Base-by-base conservation (phyloP, 2,888 invertebrate genomes). In the Tricholauxania praeusta region DNA sequence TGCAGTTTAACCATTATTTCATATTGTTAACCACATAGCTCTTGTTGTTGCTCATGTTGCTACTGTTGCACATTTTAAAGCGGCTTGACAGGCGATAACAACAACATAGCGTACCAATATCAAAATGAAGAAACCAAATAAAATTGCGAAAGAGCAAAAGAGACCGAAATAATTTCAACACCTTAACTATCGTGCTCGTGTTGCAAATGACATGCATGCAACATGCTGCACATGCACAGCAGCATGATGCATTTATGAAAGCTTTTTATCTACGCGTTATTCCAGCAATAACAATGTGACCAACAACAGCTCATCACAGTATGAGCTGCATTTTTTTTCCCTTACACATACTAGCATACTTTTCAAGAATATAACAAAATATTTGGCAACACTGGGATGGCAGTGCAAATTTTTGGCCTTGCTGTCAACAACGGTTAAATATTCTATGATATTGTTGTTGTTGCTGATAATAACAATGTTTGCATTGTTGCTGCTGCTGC, bases 191-290 rank as follows among this genome's bases (percentile, higher is more conserved):
- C 8, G 48, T 65, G 39, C 32, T 55, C 47, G 39, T 55, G 47
- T 39, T 66, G 66, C 17, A 15, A 57, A 17, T 47, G 67, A 67
- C 67, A 67, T 55, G 55, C 47, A 47, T 52, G 65, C 65, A 63
- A 47, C 63, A 47, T 47, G 47, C 47, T 52, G 67, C 67, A 28
- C 28, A 55, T 52, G 67, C 67, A 28, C 28, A 55, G 47, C 57
- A 83, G 77, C 82, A 81, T 82, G 83, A 82, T 82, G 82, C 83
- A 82, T 83, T 83, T 82, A 81, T 82, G 83, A 83, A 82, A 83
- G 83, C 83, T 84, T 82, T 83, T 82, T 83, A 82, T 82, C 84
- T 83, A 79, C 82, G 71, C 71, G 52, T 63, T 63, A 59, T 70
- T 77, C 68, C 74, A n/a, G 28, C 32, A 66, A 55, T 47, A 73